Evolutionary conservation across 1,140 invertebrate genomes (phyloP).

Genomic region (Antheraea pernyi): DNA sequence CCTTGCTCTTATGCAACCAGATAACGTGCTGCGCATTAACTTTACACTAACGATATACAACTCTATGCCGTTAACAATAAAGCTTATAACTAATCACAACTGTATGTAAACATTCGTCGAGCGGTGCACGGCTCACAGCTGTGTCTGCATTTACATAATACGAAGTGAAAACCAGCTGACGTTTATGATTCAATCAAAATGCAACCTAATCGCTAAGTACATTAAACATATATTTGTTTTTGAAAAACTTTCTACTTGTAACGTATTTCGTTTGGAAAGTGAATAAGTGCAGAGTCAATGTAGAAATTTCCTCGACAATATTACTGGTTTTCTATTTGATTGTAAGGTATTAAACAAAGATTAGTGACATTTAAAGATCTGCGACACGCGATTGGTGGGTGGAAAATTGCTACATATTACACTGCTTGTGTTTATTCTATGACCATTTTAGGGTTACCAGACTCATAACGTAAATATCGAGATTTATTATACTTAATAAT

Average conservation of each 20-base stretch:
- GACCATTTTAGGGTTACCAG: no score
- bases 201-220: not conserved
- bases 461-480: no score
- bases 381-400: slow-evolving; percentile 13
- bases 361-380: slow-evolving; percentile 23
- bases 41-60: slow-evolving; percentile 26
- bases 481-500: no score
- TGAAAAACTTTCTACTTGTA: not conserved
- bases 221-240: not conserved
- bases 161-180: slow-evolving; percentile 30
- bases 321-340: slow-evolving; percentile 23
- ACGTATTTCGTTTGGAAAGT: no score
- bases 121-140: slow-evolving; percentile 42
- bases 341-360: slow-evolving; percentile 12
- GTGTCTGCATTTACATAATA: slow-evolving; percentile 57
- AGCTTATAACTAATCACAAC: slow-evolving; percentile 16
- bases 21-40: slow-evolving; percentile 53
- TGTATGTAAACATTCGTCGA: slow-evolving; percentile 23
- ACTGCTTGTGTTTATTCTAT: no score
- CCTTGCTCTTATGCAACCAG: slow-evolving; percentile 62
- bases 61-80: slow-evolving; percentile 24
- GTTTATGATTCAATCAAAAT: slow-evolving; percentile 4
- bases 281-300: slow-evolving; percentile 13
- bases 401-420: slow-evolving; percentile 9
- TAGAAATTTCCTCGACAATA: slow-evolving; percentile 32